Evolutionary conservation across 1,140 invertebrate species (phyloP), one percentile per base, ranked within the genome.

Genomic region (Mycetomoellerius zeteki): DNA sequence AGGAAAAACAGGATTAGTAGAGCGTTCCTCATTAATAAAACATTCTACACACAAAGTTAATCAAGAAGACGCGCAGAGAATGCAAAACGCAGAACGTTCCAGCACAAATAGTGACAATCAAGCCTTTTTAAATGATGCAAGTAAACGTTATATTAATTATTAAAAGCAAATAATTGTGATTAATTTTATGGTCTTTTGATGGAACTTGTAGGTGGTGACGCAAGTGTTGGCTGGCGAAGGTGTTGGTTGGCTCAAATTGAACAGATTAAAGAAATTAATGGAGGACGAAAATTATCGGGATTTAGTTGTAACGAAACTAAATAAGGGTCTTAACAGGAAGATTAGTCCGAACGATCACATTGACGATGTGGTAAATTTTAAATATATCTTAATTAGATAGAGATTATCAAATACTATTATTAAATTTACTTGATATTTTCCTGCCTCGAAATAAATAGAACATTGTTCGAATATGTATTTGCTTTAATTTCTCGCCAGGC

Each of bases 281-380:
- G 99, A 99, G 95, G 99, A 99, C 95, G 99, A 99, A 96, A 99
- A 98, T 77, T 99, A 99, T 96, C 96, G 99, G 47, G 99, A 99
- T 93, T 97, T 99, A 94, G 98, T 99, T 12, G 97, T 99, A 2
- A 98, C 98, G 71, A 99, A 99, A 93, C 96, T 99, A 10, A 99
- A 99, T 94, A 97, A 98, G 89, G 99, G 98, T 85, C 96, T 99
- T 24, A 99, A 99, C 91, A 97, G 97, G 89, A 99, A 99, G 95
- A 97, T 99, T 58, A 97, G 98, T 73, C 98, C 99, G 3, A 98
- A 99, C 94, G 98, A 99, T 96, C 98, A 99, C 94, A 98, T 99
- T 69, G 99, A 99, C 93, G 99, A 99, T 96, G 98, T 99, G 95
- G 99, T 99, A 96, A 96, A 97, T 97, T 84, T 3, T 10, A 12